A percentile compares a stretch with the other conserved stretches of the same genome.
phyloP scores from a whole-genome alignment of 2,113 vertebrate species.

The Laticauda colubrina region DNA sequence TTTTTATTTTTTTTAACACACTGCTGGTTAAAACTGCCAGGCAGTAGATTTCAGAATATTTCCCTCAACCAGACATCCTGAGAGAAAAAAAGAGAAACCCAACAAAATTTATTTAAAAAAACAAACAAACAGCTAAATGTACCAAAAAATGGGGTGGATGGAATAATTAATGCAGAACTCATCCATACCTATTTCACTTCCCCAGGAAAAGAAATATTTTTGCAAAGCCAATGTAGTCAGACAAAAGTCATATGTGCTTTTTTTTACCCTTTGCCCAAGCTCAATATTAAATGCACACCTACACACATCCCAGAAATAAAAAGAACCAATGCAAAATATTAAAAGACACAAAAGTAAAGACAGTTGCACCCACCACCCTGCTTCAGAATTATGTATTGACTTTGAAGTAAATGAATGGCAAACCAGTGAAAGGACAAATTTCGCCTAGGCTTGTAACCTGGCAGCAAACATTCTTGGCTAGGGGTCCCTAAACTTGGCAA shows the following conservation, averaged over 20 bases:
- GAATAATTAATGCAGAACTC: conserved; percentile 41
- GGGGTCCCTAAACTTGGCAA: too few species aligned
- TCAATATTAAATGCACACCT: conserved; percentile 29
- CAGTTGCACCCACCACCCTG: conserved; percentile 57
- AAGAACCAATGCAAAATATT: conserved; percentile 68
- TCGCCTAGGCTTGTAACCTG: conserved; percentile 47
- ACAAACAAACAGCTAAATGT: conserved; percentile 36
- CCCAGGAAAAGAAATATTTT: background rate
- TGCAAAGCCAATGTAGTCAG: conserved; percentile 46
- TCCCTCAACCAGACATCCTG: conserved; percentile 58
- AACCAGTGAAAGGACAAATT: conserved; percentile 33
- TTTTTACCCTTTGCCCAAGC: conserved; percentile 51
- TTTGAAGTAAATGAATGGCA: conserved; percentile 40
- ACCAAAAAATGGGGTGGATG: conserved; percentile 38
- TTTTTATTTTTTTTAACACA: conserved; percentile 56
- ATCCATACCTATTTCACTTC: conserved; percentile 1
- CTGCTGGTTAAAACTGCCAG: conserved; percentile 59
- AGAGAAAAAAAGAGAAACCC: conserved; percentile 30
- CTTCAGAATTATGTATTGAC: conserved; percentile 53
- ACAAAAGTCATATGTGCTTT: conserved; percentile 42
- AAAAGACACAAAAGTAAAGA: conserved; percentile 66
- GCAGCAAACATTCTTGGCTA: background rate
- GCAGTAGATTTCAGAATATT: conserved; percentile 51
- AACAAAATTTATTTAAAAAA: background rate
- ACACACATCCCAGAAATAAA: conserved; percentile 19